Evolutionary conservation across 2,797 vertebrate genomes (phyloP), one percentile per base, ranked within the genome.

Genomic region (Phoebastria nigripes): DNA sequence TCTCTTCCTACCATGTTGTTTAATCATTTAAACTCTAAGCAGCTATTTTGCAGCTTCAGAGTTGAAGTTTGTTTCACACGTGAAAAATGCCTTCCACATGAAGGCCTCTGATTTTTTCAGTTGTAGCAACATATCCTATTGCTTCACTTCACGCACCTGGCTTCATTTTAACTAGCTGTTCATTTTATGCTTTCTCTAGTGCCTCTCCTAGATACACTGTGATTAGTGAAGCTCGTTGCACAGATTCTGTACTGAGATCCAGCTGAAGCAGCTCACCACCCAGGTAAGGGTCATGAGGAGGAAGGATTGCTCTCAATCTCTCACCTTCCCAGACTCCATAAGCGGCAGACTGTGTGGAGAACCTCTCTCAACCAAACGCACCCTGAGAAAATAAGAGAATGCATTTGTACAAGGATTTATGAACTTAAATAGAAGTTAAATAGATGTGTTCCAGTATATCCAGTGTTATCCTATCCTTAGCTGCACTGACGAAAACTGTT

Each of bases 301-400:
- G 76, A 77, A 85, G 54, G 82, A 86, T 8, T 44, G 39, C 41
- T 67, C 37, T 62, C 59, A 58, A 2, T 31, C 70, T 58, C 62
- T 77, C 97, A 99, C 99, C 99, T 99, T 99, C 71, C 99, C 99
- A 92, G 99, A 99, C 92, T 99, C 99, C 98, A 99, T 99, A 92
- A 99, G 96, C 0, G 99, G 99, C 77, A 99, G 97, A 92, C 99
- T 99, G 97, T 99, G 99, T 3, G 99, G 99, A 29, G 99, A 99
- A 35, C 99, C 99, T 96, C 99, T 99, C 97, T 99, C 99, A 26
- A 99, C 99, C 85, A 99, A 98, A 33, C 99, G 99, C 28, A 99
- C 99, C 96, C 99, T 99, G 92, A 87, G 83, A 93, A 93, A 52
- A 93, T 49, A 95, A 85, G 58, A 78, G 51, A 46, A 96, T 51